Evolutionary conservation across 2,888 invertebrate genomes (phyloP).

Genomic region (Drosophila atripex): DNA sequence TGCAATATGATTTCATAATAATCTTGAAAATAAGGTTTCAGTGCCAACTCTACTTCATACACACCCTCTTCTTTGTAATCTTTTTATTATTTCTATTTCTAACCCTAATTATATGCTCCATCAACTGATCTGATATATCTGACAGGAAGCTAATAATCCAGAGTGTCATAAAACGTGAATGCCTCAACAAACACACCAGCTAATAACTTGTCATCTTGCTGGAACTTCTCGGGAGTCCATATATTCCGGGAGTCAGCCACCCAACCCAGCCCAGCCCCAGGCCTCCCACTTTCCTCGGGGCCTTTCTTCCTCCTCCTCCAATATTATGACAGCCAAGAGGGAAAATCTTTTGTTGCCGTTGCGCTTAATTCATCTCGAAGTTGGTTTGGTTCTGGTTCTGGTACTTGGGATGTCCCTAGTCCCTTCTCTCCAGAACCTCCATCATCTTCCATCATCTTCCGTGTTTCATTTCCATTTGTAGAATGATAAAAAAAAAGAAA

Average conservation of each 20-base stretch:
- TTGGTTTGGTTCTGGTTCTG: constrained; percentile 31
- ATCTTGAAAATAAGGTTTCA: too few species aligned
- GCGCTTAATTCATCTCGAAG: constrained; percentile 60
- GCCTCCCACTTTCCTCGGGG: too few species aligned
- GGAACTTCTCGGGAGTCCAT: constrained; percentile 7
- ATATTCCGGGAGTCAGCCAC: background rate
- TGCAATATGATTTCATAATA: too few species aligned
- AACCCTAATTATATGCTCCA: constrained; percentile 13
- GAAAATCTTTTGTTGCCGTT: constrained; percentile 56
- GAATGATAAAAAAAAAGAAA: too few species aligned
- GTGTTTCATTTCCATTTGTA: too few species aligned
- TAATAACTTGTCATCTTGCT: constrained; percentile 67
- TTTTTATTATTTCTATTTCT: background rate
- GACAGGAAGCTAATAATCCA: constrained; percentile 36
- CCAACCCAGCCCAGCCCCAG: background rate
- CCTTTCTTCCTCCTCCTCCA: constrained; percentile 1
- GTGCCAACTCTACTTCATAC: too few species aligned
- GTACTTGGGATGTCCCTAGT: constrained; percentile 19
- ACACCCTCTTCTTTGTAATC: background rate
- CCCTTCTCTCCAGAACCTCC: constrained; percentile 28
- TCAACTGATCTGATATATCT: constrained; percentile 20
- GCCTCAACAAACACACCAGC: constrained; percentile 33
- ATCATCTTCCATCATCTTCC: too few species aligned
- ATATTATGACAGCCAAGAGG: constrained; percentile 54
- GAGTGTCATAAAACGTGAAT: constrained; percentile 4